phyloP scores from a whole-genome alignment of 2,888 invertebrate genomes.

The Torymus texanus region DNA sequence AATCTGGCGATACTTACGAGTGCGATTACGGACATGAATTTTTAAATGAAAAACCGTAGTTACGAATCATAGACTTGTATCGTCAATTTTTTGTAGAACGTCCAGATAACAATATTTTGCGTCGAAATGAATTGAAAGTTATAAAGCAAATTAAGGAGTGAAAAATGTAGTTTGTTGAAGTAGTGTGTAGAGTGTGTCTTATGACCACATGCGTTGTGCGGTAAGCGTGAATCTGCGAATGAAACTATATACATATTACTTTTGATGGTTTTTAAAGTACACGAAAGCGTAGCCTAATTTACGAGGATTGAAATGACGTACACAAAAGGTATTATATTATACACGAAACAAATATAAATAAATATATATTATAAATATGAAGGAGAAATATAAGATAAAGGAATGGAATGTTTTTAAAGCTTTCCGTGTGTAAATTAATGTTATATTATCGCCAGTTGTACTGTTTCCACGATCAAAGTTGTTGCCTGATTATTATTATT shows the following conservation, averaged over 20 bases:
- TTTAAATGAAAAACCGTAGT: slow-evolving; percentile 31
- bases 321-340: slow-evolving; percentile 55
- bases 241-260: slow-evolving; percentile 37
- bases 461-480: slow-evolving; percentile 60
- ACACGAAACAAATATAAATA: slow-evolving; percentile 45
- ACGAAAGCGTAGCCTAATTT: slow-evolving; percentile 52
- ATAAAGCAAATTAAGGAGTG: not conserved
- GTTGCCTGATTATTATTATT: slow-evolving; percentile 59
- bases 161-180: slow-evolving; percentile 39
- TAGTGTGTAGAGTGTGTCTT: slow-evolving; percentile 27
- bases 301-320: slow-evolving; percentile 47
- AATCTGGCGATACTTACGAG: slow-evolving; percentile 43
- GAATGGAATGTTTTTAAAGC: slow-evolving; percentile 59
- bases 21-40: slow-evolving; percentile 34
- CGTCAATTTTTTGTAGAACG: slow-evolving; percentile 51
- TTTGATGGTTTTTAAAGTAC: slow-evolving; percentile 47
- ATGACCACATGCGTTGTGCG: slow-evolving; percentile 34
- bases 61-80: slow-evolving; percentile 47
- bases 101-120: slow-evolving; percentile 40
- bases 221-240: slow-evolving; percentile 40
- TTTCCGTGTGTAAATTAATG: slow-evolving; percentile 59
- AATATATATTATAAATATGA: slow-evolving; percentile 42
- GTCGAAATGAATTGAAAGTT: slow-evolving; percentile 29
- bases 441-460: slow-evolving; percentile 58
- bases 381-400: slow-evolving; percentile 52